phyloP scores from a whole-genome alignment of 2,888 invertebrate genomes.

The Agriotes lineatus region DNA sequence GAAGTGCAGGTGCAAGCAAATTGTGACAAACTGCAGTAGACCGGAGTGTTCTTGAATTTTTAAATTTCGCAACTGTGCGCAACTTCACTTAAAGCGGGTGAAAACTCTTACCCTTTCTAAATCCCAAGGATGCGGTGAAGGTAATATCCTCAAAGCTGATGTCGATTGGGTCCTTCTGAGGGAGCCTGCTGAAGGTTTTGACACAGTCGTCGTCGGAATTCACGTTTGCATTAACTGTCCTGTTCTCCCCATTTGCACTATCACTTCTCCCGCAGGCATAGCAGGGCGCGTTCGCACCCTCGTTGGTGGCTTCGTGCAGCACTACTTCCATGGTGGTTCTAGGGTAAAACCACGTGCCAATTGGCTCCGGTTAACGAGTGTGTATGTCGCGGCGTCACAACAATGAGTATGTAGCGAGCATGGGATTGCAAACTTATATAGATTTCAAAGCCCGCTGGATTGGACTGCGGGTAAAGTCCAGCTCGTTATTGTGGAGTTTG shows the following conservation, averaged over 20 bases:
- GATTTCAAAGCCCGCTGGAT: conserved; percentile 51
- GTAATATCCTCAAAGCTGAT: conserved; percentile 81
- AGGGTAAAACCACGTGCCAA: conserved; percentile 37
- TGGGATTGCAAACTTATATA: conserved; percentile 55
- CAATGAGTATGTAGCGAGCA: conserved; percentile 30
- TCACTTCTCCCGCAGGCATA: conserved; percentile 29
- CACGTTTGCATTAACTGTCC: conserved; percentile 6
- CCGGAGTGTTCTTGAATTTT: too few relatives aligned
- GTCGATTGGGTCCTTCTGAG: conserved; percentile 67
- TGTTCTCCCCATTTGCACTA: neutral
- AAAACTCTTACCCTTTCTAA: conserved; percentile 79
- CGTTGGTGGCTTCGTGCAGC: conserved; percentile 51
- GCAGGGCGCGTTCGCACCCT: conserved; percentile 13
- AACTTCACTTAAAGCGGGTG: too few relatives aligned
- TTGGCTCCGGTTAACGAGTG: conserved; percentile 38
- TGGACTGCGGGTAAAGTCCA: conserved; percentile 58
- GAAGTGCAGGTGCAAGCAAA: too few relatives aligned
- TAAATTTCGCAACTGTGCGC: too few relatives aligned
- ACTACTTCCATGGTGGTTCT: conserved; percentile 53
- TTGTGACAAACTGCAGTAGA: too few relatives aligned
- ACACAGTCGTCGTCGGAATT: conserved; percentile 23
- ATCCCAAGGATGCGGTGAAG: conserved; percentile 79
- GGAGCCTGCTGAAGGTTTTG: conserved; percentile 53
- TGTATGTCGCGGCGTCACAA: conserved; percentile 23
- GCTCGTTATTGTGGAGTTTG: conserved; percentile 8